phyloP scores from a whole-genome alignment of 2,113 vertebrate genomes.

The Zosterops pallidus region DNA sequence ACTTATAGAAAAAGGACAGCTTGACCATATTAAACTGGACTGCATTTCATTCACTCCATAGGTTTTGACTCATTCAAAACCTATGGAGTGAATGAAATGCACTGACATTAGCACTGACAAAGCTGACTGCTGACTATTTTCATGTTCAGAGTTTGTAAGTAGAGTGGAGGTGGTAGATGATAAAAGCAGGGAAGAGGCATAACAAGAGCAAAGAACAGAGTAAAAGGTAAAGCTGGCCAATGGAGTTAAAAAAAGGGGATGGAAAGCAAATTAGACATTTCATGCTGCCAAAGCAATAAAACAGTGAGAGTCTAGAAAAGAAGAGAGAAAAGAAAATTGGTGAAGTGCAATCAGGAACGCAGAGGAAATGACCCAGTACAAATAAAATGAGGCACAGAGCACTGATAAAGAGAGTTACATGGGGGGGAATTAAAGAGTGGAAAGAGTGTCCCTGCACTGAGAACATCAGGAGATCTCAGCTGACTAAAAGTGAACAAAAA shows the following conservation, averaged over 20 bases:
- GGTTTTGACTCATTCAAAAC: constrained; percentile 20
- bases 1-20: not conserved
- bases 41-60: not conserved
- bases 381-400: not conserved
- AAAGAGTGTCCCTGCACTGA: not conserved
- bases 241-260: not conserved
- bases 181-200: constrained; percentile 1
- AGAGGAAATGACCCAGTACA: not conserved
- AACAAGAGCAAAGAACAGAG: not conserved
- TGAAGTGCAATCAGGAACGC: not conserved
- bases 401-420: not conserved
- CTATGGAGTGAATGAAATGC: no score
- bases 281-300: constrained; percentile 37
- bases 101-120: not conserved
- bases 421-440: not conserved
- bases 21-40: not conserved
- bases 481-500: not conserved
- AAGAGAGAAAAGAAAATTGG: not conserved
- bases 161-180: not conserved
- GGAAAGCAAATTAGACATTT: constrained; percentile 15
- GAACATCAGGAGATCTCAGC: not conserved
- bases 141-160: not conserved
- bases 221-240: constrained; percentile 20
- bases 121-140: not conserved
- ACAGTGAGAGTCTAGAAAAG: not conserved